A percentile compares a stretch with the other conserved stretches of the same genome.
These are phyloP conservation scores for Acomys russatus DNA, from an alignment of 2,797 vertebrate genomes.

Conservation along the genomic window DNA sequence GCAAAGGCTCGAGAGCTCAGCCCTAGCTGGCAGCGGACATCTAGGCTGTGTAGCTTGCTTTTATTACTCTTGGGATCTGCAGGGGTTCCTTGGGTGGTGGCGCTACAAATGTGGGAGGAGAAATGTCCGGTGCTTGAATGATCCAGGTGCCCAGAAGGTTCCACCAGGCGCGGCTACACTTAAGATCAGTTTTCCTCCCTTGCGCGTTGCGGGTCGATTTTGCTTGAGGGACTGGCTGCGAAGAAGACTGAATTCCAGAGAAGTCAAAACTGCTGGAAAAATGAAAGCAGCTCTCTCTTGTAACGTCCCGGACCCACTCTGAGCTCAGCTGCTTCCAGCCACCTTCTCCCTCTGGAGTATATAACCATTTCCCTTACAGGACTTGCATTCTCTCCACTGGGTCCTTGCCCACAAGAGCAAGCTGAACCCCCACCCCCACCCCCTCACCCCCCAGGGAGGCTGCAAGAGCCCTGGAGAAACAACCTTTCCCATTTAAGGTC, in stretches of 20 bases:
- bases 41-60: neutral
- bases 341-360: slow-evolving; percentile 1
- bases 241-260: slow-evolving; percentile 28
- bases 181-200: neutral
- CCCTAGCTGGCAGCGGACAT: neutral
- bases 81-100: neutral
- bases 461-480: neutral
- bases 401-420: neutral
- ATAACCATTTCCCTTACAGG: neutral
- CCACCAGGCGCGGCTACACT: neutral
- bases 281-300: neutral
- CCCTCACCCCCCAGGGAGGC: neutral
- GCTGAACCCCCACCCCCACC: neutral
- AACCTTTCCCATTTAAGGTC: neutral
- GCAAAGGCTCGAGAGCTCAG: neutral
- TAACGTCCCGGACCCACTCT: neutral
- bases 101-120: neutral
- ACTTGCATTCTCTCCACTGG: neutral
- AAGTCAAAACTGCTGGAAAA: slow-evolving; percentile 5
- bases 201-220: neutral
- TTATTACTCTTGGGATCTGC: neutral
- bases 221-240: neutral
- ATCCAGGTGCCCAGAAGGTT: slow-evolving; percentile 26
- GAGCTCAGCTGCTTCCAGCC: neutral
- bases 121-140: neutral